Evolutionary conservation across 1,140 invertebrate genomes (phyloP).

Genomic region (Drosophila varians): DNA sequence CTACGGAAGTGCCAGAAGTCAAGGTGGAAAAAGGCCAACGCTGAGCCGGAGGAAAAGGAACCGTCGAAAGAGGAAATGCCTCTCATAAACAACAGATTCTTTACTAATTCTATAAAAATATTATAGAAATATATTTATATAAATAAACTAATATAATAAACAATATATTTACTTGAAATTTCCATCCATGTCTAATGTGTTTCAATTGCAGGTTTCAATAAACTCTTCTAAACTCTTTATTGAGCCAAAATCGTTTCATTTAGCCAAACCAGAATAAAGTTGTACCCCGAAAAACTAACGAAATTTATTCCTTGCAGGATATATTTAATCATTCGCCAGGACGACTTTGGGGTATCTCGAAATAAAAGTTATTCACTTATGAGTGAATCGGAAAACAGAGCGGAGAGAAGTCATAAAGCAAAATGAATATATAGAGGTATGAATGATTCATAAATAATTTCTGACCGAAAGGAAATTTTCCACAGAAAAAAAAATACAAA

Average conservation of each 20-base stretch:
- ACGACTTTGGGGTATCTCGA: background rate
- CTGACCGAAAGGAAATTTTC: constrained; percentile 8
- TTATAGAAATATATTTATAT: background rate
- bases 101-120: background rate
- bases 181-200: too few relatives aligned
- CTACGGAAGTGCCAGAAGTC: constrained; percentile 18
- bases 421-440: constrained; percentile 8
- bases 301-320: background rate
- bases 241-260: background rate
- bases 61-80: constrained; percentile 6
- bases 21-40: constrained; percentile 5
- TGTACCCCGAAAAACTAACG: background rate
- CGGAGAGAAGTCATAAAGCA: background rate
- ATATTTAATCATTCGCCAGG: constrained; percentile 11
- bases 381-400: constrained; percentile 11
- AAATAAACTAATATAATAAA: background rate
- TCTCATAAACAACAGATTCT: background rate
- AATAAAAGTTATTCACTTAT: constrained; percentile 17
- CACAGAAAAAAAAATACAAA: background rate
- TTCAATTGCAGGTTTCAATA: too few relatives aligned
- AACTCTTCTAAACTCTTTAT: background rate
- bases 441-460: constrained; percentile 46
- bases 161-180: background rate
- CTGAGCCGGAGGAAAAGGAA: background rate
- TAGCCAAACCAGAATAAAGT: too few relatives aligned